A percentile compares a stretch with the other conserved stretches of the same genome.
These are phyloP conservation scores for Miichthys miiuy DNA, from an alignment of 2,797 vertebrate genomes.

Conservation along the genomic window DNA sequence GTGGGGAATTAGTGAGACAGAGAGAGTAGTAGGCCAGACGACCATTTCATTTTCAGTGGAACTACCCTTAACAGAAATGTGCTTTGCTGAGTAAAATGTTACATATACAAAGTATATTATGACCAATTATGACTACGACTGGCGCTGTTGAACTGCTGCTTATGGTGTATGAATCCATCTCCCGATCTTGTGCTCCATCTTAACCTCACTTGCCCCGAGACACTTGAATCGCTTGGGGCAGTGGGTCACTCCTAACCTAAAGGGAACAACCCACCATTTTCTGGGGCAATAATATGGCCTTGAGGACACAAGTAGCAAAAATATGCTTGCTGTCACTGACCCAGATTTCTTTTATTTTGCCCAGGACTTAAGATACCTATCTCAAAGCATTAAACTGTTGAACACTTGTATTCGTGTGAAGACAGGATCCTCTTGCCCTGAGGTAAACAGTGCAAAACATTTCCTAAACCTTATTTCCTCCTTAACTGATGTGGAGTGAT, in stretches of 20 bases:
- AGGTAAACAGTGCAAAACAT: neutral
- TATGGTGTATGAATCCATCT: neutral
- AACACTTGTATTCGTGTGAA: neutral
- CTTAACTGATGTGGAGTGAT: neutral
- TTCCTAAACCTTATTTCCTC: neutral
- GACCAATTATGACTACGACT: neutral
- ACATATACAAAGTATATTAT: neutral
- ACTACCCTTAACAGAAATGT: neutral
- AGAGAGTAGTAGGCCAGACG: constrained; percentile 7
- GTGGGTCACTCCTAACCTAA: neutral
- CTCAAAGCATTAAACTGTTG: neutral
- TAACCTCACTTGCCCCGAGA: neutral
- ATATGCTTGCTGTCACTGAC: neutral
- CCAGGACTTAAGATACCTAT: neutral
- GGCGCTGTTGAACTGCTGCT: neutral
- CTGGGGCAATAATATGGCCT: neutral
- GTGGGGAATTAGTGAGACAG: constrained; percentile 38
- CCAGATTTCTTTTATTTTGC: neutral
- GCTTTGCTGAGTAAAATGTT: constrained; percentile 7
- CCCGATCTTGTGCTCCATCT: neutral
- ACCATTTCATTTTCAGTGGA: constrained; percentile 21
- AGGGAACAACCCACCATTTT: neutral
- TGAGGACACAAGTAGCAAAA: neutral
- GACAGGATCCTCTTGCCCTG: neutral
- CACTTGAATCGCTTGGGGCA: neutral